Evolutionary conservation across 2,113 vertebrate species (phyloP), one percentile per base, ranked within the genome.

Genomic region (Alethe castanea): DNA sequence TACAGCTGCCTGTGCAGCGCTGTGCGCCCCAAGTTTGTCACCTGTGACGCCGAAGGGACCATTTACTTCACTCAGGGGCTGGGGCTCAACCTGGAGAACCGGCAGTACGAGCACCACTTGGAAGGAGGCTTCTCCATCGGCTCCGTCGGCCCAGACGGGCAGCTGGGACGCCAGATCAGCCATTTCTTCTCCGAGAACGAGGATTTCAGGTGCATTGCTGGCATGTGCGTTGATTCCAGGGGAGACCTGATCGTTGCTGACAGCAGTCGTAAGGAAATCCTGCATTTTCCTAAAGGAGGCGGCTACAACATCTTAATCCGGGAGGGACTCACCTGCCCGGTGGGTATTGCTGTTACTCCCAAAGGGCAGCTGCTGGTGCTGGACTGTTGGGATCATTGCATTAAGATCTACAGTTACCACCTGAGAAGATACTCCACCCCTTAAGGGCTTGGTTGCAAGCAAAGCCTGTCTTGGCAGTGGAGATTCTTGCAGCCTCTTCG

Each of bases 301-400:
- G 99, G 99, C 82, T 99, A 98, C 22, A 99, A 98, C 73, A 96
- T 99, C 93, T 97, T 99, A 19, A 99, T 99, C 92, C 98, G 98
- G 82, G 99, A 99, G 73, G 99, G 99, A 22, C 98, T 99, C 65
- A 99, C 98, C 13, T 99, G 99, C 90, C 99, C 99, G 0, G 98
- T 99, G 2, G 99, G 99, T 9, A 99, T 99, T 2, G 99, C 99
- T 54, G 98, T 99, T 35, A 99, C 99, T 12, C 99, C 99, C 54
- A 99, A 99, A 97, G 99, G 99, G 90, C 99, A 99, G 94, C 98
- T 99, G 73, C 96, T 99, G 45, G 99, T 99, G 89, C 97, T 99
- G 93, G 99, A 99, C 97, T 99, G 99, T 87, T 99, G 99, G 99
- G 99, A 99, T 98, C 99, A 99, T 16, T 99, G 99, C 96, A 99